Base-by-base conservation (phyloP, 1,140 invertebrate species). In the Rhopalosiphum padi region DNA sequence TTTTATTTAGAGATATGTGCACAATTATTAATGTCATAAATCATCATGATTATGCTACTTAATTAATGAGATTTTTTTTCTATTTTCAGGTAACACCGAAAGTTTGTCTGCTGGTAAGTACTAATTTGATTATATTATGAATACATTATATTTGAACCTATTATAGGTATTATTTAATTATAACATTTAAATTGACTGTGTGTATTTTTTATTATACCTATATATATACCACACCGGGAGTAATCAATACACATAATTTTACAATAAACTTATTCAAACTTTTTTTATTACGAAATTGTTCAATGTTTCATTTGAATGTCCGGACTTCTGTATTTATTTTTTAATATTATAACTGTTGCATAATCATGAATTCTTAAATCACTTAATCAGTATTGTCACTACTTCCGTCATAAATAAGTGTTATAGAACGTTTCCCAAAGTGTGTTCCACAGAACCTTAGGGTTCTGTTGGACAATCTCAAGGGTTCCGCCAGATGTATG, bases 51-150 rank as follows among this genome's bases (percentile, higher is more conserved):
- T n/a, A 77, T 77, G 68, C 30, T 18, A n/a, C 15, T 4, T 82
- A 37, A 21, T 83, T 37, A 22, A 25, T n/a, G 23, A 37, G 6
- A 51, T 55, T 55, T 53, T 89, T 89, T 89, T 55, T 48, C 18
- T 88, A 37, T 35, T 90, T 55, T 41, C 51, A 90, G 88, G 88
- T 90, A 25, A 90, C 51, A 23, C 88, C 11, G 88, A 90, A 55
- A 90, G 88, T 41, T 55, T 90, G 21, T 90, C 35, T 18, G 51
- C 51, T 35, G 88, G 88, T 90, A 90, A 41, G 88, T 25, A 55
- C 9, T 41, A n/a, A 51, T 88, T 88, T 22, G 23, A 46, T 86
- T 86, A 30, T 30, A 41, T 86, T 46, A 46, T 86, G 23, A 86
- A 86, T n/a, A 77, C 60, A 77, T 11, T 6, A 43, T 9, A 41